Evolutionary conservation across 2,113 vertebrate species (phyloP), one percentile per base, ranked within the genome.

Genomic region (Cinclus cinclus): DNA sequence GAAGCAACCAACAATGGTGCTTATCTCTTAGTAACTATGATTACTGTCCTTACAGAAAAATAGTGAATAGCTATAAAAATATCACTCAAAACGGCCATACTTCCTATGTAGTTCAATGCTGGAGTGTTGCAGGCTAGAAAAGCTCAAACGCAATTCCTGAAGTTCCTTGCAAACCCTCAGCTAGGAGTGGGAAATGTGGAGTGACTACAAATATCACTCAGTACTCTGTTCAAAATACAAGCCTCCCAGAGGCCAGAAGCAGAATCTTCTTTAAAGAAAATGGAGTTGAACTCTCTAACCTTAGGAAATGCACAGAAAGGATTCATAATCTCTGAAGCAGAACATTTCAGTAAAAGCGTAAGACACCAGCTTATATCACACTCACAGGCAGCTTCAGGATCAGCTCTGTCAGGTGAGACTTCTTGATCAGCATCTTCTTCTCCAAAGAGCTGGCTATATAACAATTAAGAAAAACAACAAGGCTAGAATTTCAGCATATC

Each of bases 391-490:
- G 99, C 99, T 95, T 99, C 99, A 35, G 99, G 99, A 94, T 99
- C 99, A 21, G 99, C 99, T 24, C 99, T 99, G 97, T 99, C 99
- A 9, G 99, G 99, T 3, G 99, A 99, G 9, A 99, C 99, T 95
- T 99, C 99, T 95, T 99, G 99, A 97, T 99, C 99, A 7, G 99
- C 99, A 90, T 99, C 99, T 94, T 99, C 99, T 96, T 99, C 99
- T 91, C 99, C 99, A 96, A 99, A 99, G 52, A 99, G 97, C 94
- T 99, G 99, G 97, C 99, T 99, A 42, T 18, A 39, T 13, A 96
- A 90, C 41, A 96, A 95, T 95, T 37, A 91, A 94, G 70, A 95
- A 97, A n/a, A 22, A 80, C 27, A 73, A 74, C 23, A 94, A 42
- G 27, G 84, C 35, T 68, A 56, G 28, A 82, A 73, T 69, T 58